Base-by-base conservation (phyloP, 2,888 invertebrate species). In the Sialis fuliginosa region DNA sequence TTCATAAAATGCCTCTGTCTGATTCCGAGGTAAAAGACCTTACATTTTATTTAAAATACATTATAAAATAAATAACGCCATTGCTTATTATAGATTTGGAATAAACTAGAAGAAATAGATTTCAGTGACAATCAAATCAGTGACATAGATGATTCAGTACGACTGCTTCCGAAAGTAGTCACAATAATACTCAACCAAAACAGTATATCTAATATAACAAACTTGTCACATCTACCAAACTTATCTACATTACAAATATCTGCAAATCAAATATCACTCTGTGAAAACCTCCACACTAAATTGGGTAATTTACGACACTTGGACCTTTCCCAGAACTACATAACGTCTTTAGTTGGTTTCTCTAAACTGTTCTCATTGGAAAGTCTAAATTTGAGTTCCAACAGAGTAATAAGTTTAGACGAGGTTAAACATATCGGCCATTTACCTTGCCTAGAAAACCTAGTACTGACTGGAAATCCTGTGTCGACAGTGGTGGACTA, bases 401-500 rank as follows among this genome's bases (percentile, higher is more conserved):
- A 97, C 67, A 68, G 75, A 48, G 80, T 97, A 41, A 71, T 73
- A 2, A 79, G 84, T 48, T 77, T 93, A 7, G 78, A 81, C 52
- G 89, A 92, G 61, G 81, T 93, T 0, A 77, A 78, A 53, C 70
- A 82, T 62, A 72, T 95, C 42, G 81, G 86, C 35, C 74, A 75
- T 50, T 65, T 97, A 39, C 93, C 93, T 0, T 85, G 89, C 58
- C 65, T 97, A 46, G 92, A 92, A 61, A 78, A 81, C 62, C 66
- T 96, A n/a, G 74, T 81, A 58, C 67, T 96, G 42, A 85, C 84
- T 0, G 92, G 91, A 0, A 96, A 96, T 68, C 86, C 87, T 10
- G 82, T 96, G 0, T 87, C 92, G 0, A 77, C 82, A 1, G 73
- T 79, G 46, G 77, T 84, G 59, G 95, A 96, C 67, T 96, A 93